Evolutionary conservation across 2,797 vertebrate genomes (phyloP).

Genomic region (Phylloscopus collybita): DNA sequence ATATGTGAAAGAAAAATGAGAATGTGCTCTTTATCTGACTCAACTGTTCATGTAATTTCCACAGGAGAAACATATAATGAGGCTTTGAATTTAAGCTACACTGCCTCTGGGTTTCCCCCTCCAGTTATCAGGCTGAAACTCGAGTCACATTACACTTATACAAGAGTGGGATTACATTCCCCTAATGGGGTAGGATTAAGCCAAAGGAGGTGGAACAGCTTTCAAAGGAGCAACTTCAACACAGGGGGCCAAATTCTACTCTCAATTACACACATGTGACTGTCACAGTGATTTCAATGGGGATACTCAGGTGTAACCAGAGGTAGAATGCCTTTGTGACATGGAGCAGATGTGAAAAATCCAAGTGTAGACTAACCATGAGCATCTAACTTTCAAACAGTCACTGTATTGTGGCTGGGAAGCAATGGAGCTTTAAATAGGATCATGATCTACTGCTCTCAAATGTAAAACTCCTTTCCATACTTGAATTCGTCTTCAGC

Average conservation of each 20-base stretch:
- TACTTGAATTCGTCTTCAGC: neutral
- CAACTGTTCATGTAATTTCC: slow-evolving; percentile 62
- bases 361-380: neutral
- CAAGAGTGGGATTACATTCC: slow-evolving; percentile 49
- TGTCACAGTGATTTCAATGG: slow-evolving; percentile 40
- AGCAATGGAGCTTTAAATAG: neutral
- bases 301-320: slow-evolving; percentile 50
- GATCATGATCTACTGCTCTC: neutral
- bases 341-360: slow-evolving; percentile 37
- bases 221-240: slow-evolving; percentile 48
- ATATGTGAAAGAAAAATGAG: slow-evolving; percentile 34
- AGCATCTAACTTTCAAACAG: neutral
- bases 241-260: slow-evolving; percentile 56
- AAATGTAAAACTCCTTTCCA: neutral
- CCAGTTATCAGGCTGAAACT: slow-evolving; percentile 47
- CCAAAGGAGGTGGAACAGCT: slow-evolving; percentile 46
- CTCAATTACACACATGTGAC: slow-evolving; percentile 60
- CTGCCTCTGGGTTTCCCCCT: neutral
- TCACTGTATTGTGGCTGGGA: neutral
- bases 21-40: slow-evolving; percentile 49
- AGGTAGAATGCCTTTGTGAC: neutral
- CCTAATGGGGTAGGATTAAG: slow-evolving; percentile 55
- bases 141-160: slow-evolving; percentile 55
- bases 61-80: slow-evolving; percentile 39
- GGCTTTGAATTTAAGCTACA: slow-evolving; percentile 54